A percentile compares a stretch with the other conserved stretches of the same genome.
These are phyloP conservation scores for Mycalesis mineus DNA, from an alignment of 2,888 invertebrate genomes.

Conservation along the genomic window DNA sequence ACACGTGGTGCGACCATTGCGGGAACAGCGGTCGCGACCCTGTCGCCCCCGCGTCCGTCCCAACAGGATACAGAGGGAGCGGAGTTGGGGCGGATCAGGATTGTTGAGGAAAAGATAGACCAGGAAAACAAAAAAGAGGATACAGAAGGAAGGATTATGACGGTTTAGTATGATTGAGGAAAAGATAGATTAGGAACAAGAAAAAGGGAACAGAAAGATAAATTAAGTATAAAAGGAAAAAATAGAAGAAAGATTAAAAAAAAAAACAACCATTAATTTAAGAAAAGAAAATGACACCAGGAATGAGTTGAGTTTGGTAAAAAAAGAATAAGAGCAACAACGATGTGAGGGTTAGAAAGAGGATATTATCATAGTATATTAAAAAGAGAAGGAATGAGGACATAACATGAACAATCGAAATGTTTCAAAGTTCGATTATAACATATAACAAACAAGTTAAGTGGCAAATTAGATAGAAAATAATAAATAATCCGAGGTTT, in stretches of 20 bases:
- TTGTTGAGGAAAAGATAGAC: background rate
- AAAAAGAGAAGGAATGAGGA: background rate
- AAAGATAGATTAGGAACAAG: too few species aligned
- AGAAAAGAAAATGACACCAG: too few species aligned
- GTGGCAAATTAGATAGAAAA: background rate
- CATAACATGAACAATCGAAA: background rate
- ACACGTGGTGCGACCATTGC: slow-evolving; percentile 96
- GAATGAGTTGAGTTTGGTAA: background rate
- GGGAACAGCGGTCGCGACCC: slow-evolving; percentile 92
- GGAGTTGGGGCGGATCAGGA: background rate
- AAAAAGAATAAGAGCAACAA: background rate
- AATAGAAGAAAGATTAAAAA: too few species aligned
- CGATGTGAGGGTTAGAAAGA: too few species aligned
- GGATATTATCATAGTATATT: background rate
- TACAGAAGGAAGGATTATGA: background rate
- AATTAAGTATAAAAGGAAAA: too few species aligned
- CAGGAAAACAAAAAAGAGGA: background rate
- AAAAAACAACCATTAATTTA: too few species aligned
- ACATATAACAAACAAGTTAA: background rate
- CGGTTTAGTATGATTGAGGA: background rate
- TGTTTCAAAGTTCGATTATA: background rate
- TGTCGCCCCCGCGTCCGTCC: slow-evolving; percentile 11
- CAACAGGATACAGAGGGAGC: background rate
- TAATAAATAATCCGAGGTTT: background rate
- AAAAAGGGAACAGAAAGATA: too few species aligned